These are phyloP conservation scores for Mastomys natalensis DNA, from an alignment of 2,113 vertebrate genomes.

Conservation along the genomic window DNA sequence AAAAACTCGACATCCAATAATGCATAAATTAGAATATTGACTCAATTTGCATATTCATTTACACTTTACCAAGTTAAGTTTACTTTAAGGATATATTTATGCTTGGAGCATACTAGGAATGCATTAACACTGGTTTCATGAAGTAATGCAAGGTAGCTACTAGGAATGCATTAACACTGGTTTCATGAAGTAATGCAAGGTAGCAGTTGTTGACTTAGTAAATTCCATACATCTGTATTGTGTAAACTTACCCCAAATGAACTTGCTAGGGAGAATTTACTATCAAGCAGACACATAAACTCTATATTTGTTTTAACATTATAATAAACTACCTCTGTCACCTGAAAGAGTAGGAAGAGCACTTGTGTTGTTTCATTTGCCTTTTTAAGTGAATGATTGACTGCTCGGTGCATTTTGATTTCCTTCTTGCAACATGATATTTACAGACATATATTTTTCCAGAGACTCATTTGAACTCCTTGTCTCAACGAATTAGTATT, in stretches of 20 bases:
- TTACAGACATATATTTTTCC: neutral
- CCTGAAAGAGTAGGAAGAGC: neutral
- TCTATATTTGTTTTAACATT: neutral
- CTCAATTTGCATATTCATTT: constrained; percentile 27
- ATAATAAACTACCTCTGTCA: neutral
- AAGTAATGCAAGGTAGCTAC: neutral
- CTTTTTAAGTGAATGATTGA: neutral
- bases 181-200: neutral
- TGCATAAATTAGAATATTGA: constrained; percentile 28
- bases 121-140: neutral
- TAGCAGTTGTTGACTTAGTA: neutral
- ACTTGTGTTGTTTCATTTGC: neutral
- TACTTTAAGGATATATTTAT: neutral
- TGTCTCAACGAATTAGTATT: neutral
- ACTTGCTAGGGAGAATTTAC: neutral
- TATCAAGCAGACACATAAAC: neutral
- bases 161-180: neutral
- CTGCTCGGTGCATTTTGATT: neutral
- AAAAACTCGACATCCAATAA: constrained; percentile 8
- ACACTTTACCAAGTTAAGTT: neutral
- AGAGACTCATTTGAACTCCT: neutral
- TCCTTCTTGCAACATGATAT: neutral
- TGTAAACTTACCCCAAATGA: neutral
- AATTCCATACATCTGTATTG: neutral
- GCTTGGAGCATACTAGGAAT: neutral